phyloP scores from a whole-genome alignment of 2,797 vertebrate species.

The Pangasius mekongensis region DNA sequence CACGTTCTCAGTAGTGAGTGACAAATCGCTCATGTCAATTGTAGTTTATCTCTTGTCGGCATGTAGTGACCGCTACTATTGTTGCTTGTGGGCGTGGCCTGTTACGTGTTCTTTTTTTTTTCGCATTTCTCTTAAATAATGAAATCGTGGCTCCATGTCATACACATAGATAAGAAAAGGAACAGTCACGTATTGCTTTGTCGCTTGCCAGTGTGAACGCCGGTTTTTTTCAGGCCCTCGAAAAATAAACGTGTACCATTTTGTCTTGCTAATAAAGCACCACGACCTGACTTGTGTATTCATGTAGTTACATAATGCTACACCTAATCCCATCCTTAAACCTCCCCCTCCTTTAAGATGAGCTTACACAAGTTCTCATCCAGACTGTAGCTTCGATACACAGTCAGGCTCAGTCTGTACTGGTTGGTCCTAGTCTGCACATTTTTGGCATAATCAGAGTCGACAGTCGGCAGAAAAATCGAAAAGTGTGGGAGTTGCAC shows the following conservation, averaged over 20 bases:
- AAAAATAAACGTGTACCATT: too few relatives aligned
- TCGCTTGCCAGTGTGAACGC: too few relatives aligned
- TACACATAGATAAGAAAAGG: too few relatives aligned
- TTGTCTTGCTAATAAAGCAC: neutral
- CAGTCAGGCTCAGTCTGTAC: neutral
- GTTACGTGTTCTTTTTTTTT: neutral
- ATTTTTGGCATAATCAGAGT: neutral
- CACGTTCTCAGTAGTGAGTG: neutral
- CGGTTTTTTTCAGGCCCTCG: too few relatives aligned
- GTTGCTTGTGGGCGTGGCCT: neutral
- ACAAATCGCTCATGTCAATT: neutral
- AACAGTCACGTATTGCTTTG: too few relatives aligned
- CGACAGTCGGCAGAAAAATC: neutral
- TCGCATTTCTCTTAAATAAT: too few relatives aligned
- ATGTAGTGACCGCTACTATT: neutral
- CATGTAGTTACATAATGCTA: neutral
- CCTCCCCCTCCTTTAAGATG: neutral
- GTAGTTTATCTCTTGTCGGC: neutral
- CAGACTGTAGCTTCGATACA: neutral
- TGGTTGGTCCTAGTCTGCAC: neutral
- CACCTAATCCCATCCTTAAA: neutral
- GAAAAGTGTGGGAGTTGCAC: neutral
- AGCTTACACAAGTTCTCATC: neutral
- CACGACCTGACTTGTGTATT: neutral
- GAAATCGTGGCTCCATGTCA: too few relatives aligned